A percentile compares a stretch with the other conserved stretches of the same genome.
phyloP scores from a whole-genome alignment of 2,888 invertebrate genomes.

The Bruchidius siliquastri region DNA sequence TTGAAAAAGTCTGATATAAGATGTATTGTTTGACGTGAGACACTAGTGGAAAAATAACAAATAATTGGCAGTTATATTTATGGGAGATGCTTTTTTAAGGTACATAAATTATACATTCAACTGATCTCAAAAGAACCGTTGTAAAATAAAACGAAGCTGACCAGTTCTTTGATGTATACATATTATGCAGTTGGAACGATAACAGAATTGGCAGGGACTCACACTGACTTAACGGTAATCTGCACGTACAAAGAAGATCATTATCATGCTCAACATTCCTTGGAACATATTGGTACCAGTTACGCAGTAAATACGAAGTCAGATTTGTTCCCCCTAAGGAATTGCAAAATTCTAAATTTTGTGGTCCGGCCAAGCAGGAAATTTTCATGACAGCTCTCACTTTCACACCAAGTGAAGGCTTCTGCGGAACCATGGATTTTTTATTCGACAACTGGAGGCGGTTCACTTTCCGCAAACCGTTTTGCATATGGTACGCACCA shows the following conservation, averaged over 20 bases:
- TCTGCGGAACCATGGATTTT: background rate
- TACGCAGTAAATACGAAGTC: background rate
- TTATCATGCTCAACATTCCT: background rate
- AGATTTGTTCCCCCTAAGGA: too few species aligned
- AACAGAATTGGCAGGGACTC: background rate
- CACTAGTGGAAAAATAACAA: too few species aligned
- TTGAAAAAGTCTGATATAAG: too few species aligned
- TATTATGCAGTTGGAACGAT: background rate
- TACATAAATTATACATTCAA: too few species aligned
- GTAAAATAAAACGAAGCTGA: background rate
- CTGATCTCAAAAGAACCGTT: background rate
- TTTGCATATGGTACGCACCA: background rate
- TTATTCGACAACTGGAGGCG: background rate
- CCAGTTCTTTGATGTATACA: background rate
- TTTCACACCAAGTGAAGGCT: background rate
- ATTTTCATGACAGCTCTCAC: background rate
- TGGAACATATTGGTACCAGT: background rate
- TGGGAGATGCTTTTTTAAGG: too few species aligned
- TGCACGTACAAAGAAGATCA: background rate
- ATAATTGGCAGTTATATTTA: too few species aligned
- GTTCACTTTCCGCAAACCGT: background rate
- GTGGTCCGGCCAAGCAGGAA: background rate
- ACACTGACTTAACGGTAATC: background rate
- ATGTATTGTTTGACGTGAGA: too few species aligned
- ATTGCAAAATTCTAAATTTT: too few species aligned